Base-by-base conservation (phyloP, 2,113 vertebrate genomes). In the Lycocorax pyrrhopterus region DNA sequence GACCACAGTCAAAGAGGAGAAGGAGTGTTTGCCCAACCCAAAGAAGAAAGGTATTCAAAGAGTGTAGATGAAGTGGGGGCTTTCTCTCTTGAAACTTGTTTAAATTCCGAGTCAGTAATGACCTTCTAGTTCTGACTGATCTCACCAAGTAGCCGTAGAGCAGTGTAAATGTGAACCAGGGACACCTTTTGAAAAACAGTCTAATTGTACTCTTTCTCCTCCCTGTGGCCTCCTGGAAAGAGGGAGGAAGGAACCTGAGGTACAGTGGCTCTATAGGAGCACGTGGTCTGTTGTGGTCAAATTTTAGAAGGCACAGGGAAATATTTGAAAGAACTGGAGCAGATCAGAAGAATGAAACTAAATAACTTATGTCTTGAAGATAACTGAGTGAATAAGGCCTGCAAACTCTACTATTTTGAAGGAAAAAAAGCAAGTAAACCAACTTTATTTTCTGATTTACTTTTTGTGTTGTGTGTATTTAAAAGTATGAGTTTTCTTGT, bases 41-140 rank as follows among this genome's bases (percentile, higher is more conserved):
- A 98, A 98, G 98, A 99, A 98, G 98, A 99, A 99, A 98, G 98
- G 99, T 99, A 93, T 79, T 81, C 59, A 74, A 55, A 46, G 32
- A 53, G 44, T 43, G 16, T 53, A 71, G 74, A 19, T 72, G 19
- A 47, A 84, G 12, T n/a, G 26, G 27, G 63, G 46, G 19, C n/a
- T 85, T 81, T 90, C 30, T 72, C 27, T 71, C 80, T 84, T 80
- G 63, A 73, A 81, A 56, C 6, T 37, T 19, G 32, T 71, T 90
- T 56, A 53, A 85, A 9, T 91, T 89, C 63, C 0, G 0, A 82
- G 39, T 49, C 44, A 53, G 16, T 94, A 25, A 30, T 13, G 18
- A 6, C 51, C 27, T 41, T 37, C 18, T 83, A 33, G 51, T 37
- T 85, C 17, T 13, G 12, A 3, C 27, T 80, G 55, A 29, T 39